Conservation (phyloP, 2,888 invertebrate genomes). For the Lapara coniferarum region DNA sequence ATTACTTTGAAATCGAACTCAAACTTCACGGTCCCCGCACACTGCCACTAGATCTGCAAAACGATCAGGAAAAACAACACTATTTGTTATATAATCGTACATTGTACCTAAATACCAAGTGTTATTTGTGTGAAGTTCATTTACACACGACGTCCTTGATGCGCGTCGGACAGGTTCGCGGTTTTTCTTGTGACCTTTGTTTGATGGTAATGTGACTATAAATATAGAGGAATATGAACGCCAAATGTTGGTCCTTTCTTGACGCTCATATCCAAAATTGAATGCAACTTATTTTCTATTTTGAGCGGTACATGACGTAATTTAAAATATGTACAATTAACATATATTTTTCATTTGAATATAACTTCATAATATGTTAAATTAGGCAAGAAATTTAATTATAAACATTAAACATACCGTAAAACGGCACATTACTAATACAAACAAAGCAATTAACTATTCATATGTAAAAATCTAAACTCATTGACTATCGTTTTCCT, state of each 20-base stretch:
- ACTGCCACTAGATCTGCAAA: neutral
- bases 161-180: neutral
- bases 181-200: constrained; percentile 11
- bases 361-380: neutral
- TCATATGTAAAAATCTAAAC: neutral
- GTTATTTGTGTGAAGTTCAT: constrained; percentile 37
- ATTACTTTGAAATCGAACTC: too few species aligned
- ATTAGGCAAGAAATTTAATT: neutral
- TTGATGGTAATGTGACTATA: neutral
- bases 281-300: too few species aligned
- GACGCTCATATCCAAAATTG: too few species aligned
- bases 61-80: too few species aligned
- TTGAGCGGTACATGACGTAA: too few species aligned
- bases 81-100: neutral
- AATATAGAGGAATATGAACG: too few species aligned
- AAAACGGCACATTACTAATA: neutral
- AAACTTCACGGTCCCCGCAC: too few species aligned
- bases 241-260: too few species aligned
- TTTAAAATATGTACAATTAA: too few species aligned
- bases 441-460: constrained; percentile 8
- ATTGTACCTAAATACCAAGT: neutral
- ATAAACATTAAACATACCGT: neutral
- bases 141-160: constrained; percentile 40
- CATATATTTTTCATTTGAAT: too few species aligned
- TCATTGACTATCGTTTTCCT: constrained; percentile 34